Base-by-base conservation (phyloP, 2,797 vertebrate species). In the Ciconia nigra region DNA sequence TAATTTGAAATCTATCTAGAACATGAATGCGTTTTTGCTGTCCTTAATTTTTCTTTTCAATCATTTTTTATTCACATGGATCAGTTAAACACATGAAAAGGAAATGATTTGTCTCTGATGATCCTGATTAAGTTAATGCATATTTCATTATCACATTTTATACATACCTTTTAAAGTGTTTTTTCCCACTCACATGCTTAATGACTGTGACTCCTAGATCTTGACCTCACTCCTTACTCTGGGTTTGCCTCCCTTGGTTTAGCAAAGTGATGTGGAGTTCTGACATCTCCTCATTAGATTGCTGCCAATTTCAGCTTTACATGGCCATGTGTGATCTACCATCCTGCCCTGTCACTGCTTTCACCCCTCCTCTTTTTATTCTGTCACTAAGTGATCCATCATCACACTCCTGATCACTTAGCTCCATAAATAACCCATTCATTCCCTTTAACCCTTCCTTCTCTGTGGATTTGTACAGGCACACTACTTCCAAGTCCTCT, bases 111-210 rank as follows among this genome's bases (percentile, higher is more conserved):
- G 10, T 88, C 87, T 96, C 84, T 97, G 93, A 94, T 96, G 54
- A 89, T 97, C 91, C 82, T 96, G 78, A 94, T 96, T 97, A 91
- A 87, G 63, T 93, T 92, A 88, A 96, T 96, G 92, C 71, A 93
- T 96, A 96, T 97, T 97, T 98, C 37, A 96, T 94, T 91, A 67
- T 52, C 25, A 71, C 59, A 83, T 71, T 91, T 94, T 66, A 74
- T 76, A 79, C 8, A 2, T 89, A 90, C 54, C 71, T 97, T 96
- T 97, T 90, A 96, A 97, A 95, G 80, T 58, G 37, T 12, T 93
- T 96, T 96, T 92, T 74, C 41, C 29, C 74, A 84, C 71, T 97
- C 72, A 69, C 17, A 83, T 67, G 35, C 17, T 77, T 94, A 92
- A 95, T 78, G 25, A 80, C 49, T 87, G 21, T 62, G 52, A 44